A percentile compares a stretch with the other conserved stretches of the same genome.
These are phyloP conservation scores for Trachymyrmex septentrionalis DNA, from an alignment of 1,140 invertebrate species.

Conservation along the genomic window DNA sequence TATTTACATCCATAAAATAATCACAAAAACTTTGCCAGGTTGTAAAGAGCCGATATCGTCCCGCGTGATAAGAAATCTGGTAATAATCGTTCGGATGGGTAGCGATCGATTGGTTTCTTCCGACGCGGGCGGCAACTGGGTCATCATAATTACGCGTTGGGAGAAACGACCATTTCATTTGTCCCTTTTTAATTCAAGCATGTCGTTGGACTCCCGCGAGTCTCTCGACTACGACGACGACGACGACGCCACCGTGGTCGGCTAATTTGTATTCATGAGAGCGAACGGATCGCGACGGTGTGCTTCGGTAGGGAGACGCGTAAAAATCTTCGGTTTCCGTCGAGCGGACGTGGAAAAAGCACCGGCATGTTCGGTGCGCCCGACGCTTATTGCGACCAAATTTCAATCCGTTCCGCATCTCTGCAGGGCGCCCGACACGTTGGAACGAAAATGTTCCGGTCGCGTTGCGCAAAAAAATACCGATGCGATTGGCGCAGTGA, in stretches of 20 bases:
- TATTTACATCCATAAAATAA: neutral
- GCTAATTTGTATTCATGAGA: constrained; percentile 70
- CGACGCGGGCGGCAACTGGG: constrained; percentile 42
- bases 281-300: constrained; percentile 35
- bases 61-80: constrained; percentile 51
- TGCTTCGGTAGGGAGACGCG: constrained; percentile 49
- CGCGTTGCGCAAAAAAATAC: constrained; percentile 1
- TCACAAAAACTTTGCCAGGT: neutral
- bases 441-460: constrained; percentile 20
- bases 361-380: constrained; percentile 1
- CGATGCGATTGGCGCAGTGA: constrained; percentile 11
- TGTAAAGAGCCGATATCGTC: neutral
- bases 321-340: constrained; percentile 57
- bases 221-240: constrained; percentile 41
- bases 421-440: neutral
- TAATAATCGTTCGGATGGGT: constrained; percentile 37
- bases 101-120: constrained; percentile 68
- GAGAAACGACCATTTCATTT: constrained; percentile 37
- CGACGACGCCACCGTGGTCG: constrained; percentile 16
- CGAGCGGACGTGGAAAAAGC: constrained; percentile 41
- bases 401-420: constrained; percentile 49
- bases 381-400: constrained; percentile 57
- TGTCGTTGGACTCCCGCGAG: constrained; percentile 19
- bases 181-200: constrained; percentile 61
- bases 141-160: constrained; percentile 63